Conservation (phyloP, 2,113 vertebrate species). For the Eurypyga helias region DNA sequence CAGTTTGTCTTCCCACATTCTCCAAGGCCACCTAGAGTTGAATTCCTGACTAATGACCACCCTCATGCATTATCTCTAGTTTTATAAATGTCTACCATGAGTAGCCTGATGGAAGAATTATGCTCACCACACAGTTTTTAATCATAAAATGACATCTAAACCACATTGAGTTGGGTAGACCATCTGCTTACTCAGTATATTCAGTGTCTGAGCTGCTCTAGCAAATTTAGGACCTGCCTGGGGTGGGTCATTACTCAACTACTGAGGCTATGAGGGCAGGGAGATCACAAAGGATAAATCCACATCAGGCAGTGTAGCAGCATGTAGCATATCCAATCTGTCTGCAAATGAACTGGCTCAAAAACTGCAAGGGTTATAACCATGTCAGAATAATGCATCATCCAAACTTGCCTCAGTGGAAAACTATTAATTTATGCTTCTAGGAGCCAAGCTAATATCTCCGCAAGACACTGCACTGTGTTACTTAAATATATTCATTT, state of each 20-base stretch:
- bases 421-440: constrained; percentile 24
- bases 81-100: neutral
- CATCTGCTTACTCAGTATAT: constrained; percentile 9
- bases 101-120: neutral
- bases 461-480: neutral
- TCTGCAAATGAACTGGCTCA: constrained; percentile 2
- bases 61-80: neutral
- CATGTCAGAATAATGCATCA: neutral
- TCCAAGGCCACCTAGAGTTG: neutral
- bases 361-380: neutral
- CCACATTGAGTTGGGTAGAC: neutral
- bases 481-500: neutral
- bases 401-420: neutral
- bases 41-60: neutral
- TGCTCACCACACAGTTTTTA: neutral
- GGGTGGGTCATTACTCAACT: neutral
- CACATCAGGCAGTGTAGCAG: neutral
- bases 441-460: neutral
- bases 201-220: neutral
- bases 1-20: neutral
- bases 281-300: constrained; percentile 23
- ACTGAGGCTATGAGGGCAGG: neutral
- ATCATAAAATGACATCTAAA: constrained; percentile 23
- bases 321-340: neutral
- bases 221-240: constrained; percentile 12